Conservation (phyloP, 2,797 vertebrate genomes). For the Ptychobarbus kaznakovi region DNA sequence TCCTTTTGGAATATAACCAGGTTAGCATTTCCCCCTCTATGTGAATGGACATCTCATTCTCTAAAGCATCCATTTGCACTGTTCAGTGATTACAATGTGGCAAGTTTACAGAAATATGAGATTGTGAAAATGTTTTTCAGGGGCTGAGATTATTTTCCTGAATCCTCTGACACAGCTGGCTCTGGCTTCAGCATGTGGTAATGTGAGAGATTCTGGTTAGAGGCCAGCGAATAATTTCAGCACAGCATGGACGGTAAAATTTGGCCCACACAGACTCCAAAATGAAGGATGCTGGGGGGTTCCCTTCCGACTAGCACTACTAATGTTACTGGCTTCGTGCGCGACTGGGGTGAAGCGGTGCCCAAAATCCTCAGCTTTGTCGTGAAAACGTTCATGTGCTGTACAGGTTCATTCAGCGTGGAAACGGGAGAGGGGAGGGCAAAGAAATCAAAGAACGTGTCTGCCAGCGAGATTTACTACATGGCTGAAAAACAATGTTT, state of each 20-base stretch:
- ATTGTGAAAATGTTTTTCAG: constrained; percentile 34
- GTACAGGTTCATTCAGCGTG: constrained; percentile 25
- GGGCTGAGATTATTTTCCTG: constrained; percentile 38
- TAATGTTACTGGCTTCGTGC: background rate
- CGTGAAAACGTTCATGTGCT: constrained; percentile 12
- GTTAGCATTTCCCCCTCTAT: background rate
- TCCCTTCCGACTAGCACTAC: background rate
- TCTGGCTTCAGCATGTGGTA: constrained; percentile 45
- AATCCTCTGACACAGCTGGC: constrained; percentile 44
- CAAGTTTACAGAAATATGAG: constrained; percentile 33
- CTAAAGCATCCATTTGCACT: constrained; percentile 7
- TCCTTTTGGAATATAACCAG: background rate
- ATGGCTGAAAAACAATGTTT: constrained; percentile 66
- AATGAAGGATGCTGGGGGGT: constrained; percentile 7
- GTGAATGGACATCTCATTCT: background rate
- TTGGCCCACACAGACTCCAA: constrained; percentile 54
- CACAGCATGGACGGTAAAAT: constrained; percentile 46
- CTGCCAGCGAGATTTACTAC: constrained; percentile 77
- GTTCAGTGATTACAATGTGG: constrained; percentile 28
- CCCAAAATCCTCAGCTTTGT: constrained; percentile 15
- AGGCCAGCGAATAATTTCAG: constrained; percentile 56
- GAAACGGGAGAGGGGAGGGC: constrained; percentile 38
- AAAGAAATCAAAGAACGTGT: constrained; percentile 75
- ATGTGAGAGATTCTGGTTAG: constrained; percentile 49
- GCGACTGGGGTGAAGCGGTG: background rate